Conservation (phyloP, 2,113 vertebrate species). For the Apodemus sylvaticus region DNA sequence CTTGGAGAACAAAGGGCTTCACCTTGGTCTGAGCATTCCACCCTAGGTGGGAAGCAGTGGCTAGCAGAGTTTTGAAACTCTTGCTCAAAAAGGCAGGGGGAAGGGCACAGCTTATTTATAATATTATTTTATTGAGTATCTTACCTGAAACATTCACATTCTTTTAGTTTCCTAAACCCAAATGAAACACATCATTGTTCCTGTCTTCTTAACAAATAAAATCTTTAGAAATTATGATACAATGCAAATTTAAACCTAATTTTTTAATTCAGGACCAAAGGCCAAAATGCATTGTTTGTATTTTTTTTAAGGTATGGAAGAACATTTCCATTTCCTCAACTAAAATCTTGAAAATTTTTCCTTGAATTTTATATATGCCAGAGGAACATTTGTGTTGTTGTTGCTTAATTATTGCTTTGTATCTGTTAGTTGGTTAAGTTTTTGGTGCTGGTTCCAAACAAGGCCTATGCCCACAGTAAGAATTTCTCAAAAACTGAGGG, state of each 20-base stretch:
- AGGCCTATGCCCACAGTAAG: neutral
- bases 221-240: neutral
- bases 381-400: too few relatives aligned
- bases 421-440: neutral
- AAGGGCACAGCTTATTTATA: slow-evolving; percentile 27
- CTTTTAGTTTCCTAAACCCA: neutral
- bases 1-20: too few relatives aligned
- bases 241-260: neutral
- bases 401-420: neutral
- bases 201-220: neutral
- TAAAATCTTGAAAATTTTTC: neutral
- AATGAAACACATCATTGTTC: accelerated
- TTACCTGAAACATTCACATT: neutral
- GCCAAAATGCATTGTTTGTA: neutral
- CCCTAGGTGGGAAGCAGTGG: too few relatives aligned
- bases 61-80: too few relatives aligned
- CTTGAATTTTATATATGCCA: neutral
- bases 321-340: neutral
- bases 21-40: too few relatives aligned
- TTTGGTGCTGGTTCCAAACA: neutral
- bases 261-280: neutral
- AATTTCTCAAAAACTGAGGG: neutral
- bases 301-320: neutral
- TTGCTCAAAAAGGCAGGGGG: too few relatives aligned
- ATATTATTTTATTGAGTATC: slow-evolving; percentile 6